Base-by-base conservation (phyloP, 1,140 invertebrate genomes). In the Notospermus geniculatus region DNA sequence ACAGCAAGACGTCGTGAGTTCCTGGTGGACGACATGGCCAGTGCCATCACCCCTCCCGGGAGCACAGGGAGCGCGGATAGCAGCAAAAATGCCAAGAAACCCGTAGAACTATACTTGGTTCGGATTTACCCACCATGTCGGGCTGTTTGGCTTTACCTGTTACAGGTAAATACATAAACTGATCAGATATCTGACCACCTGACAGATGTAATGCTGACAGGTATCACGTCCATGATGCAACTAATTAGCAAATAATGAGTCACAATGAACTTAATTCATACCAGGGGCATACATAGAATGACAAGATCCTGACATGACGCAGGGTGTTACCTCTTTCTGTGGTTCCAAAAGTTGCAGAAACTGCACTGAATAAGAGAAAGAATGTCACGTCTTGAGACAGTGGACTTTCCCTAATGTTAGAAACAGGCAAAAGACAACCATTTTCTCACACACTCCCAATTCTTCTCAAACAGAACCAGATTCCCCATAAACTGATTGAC, bases 71-170 rank as follows among this genome's bases (percentile, higher is more conserved):
- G 25, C 19, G 46, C 4, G n/a, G 46, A 50, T 9, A 13, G 43
- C 0, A 15, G 7, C 32, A 28, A 36, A 5, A 19, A 41, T 15
- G 13, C 36, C 63, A 27, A 64, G 65, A 29, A 60, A 30, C 70
- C 73, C 0, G 30, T 75, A 43, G 68, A 71, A 53, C 54, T 75
- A 2, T 75, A 72, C 53, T 25, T 75, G 15, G 60, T 75, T 0
- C 46, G 71, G 15, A 71, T 75, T 1, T 71, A 68, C 7, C 73
- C 73, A 17, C 63, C 71, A 4, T 75, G 73, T 54, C 54, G 73
- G 46, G 62, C 64, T 0, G 69, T 75, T 11, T 73, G 71, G 70
- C 55, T 71, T n/a, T 75, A 75, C 50, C 19, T 73, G 9, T 45
- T 73, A 53, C 73, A 75, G 71, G 73, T 75, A 46, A 59, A 43